These are phyloP conservation scores for Pilophorus perplexus DNA, from an alignment of 2,888 invertebrate species.

Conservation along the genomic window DNA sequence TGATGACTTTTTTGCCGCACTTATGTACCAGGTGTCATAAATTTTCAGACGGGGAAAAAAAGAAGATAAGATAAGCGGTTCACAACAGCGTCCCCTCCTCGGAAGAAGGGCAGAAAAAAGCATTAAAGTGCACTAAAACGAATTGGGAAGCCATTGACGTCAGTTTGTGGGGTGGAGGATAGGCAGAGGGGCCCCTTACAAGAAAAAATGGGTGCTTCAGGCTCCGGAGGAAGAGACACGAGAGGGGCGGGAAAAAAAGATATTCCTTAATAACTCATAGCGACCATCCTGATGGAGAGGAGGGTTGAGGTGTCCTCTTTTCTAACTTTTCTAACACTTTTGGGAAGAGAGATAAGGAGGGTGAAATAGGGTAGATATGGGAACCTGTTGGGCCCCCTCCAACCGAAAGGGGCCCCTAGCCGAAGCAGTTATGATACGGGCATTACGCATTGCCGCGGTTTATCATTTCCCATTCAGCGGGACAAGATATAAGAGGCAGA, in stretches of 20 bases:
- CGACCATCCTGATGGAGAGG: constrained; percentile 13
- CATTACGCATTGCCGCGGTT: constrained; percentile 29
- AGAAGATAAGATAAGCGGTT: constrained; percentile 27
- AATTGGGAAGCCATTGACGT: constrained; percentile 43
- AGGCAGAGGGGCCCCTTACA: background rate
- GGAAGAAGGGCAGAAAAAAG: constrained; percentile 1
- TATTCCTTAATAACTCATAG: constrained; percentile 41
- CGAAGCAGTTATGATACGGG: constrained; percentile 35
- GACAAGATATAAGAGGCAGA: background rate
- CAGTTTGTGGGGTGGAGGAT: constrained; percentile 19
- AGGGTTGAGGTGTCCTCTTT: background rate
- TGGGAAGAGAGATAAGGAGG: constrained; percentile 3
- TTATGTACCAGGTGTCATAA: constrained; percentile 29
- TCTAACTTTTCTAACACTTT: constrained; percentile 6
- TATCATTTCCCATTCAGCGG: constrained; percentile 22
- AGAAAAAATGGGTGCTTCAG: constrained; percentile 12
- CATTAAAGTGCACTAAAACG: constrained; percentile 43
- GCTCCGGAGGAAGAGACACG: constrained; percentile 1
- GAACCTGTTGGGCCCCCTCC: constrained; percentile 32
- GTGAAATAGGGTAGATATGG: constrained; percentile 24
- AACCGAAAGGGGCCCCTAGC: too few relatives aligned
- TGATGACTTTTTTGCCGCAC: too few relatives aligned
- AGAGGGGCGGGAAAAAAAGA: constrained; percentile 15
- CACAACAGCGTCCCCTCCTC: too few relatives aligned
- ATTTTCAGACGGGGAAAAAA: background rate